phyloP scores from a whole-genome alignment of 2,113 vertebrate species.

The Cepphus grylle region DNA sequence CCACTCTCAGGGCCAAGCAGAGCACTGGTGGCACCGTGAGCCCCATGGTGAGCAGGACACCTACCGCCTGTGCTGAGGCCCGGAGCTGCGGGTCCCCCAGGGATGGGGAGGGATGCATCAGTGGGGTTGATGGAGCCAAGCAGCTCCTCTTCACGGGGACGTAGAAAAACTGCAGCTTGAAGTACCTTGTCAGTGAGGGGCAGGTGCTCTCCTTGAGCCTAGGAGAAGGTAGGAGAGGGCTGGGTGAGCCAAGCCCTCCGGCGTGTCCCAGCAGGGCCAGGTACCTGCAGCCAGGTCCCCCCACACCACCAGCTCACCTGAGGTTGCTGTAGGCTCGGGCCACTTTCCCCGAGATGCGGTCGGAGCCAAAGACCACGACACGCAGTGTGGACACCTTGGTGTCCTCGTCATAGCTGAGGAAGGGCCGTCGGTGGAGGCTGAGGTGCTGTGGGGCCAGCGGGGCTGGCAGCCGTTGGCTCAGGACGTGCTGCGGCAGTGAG shows the following conservation, averaged over 20 bases:
- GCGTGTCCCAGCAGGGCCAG: rapidly evolving
- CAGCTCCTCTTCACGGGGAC: conserved; percentile 84
- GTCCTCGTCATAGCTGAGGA: conserved; percentile 88
- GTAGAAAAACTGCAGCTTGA: conserved; percentile 92
- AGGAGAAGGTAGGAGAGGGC: background rate
- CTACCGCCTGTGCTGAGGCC: conserved; percentile 13
- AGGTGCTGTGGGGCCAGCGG: conserved; percentile 53
- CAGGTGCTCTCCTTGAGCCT: conserved; percentile 82
- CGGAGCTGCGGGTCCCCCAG: conserved; percentile 5
- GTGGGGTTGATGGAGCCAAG: background rate
- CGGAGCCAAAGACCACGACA: conserved; percentile 92
- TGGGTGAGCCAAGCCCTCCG: background rate
- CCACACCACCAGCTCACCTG: conserved; percentile 31
- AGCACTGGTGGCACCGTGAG: rapidly evolving
- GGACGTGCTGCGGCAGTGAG: conserved; percentile 86
- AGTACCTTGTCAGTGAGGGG: conserved; percentile 84
- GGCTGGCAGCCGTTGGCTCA: conserved; percentile 51
- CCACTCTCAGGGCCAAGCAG: rapidly evolving
- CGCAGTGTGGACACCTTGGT: conserved; percentile 79
- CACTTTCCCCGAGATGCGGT: conserved; percentile 92
- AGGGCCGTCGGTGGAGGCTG: conserved; percentile 82
- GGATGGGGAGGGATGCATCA: background rate
- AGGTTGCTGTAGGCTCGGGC: conserved; percentile 90
- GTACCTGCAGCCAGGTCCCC: no score
- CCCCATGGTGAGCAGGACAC: rapidly evolving